Evolutionary conservation across 2,888 invertebrate genomes (phyloP).

Genomic region (Megalurothrips usitatus): DNA sequence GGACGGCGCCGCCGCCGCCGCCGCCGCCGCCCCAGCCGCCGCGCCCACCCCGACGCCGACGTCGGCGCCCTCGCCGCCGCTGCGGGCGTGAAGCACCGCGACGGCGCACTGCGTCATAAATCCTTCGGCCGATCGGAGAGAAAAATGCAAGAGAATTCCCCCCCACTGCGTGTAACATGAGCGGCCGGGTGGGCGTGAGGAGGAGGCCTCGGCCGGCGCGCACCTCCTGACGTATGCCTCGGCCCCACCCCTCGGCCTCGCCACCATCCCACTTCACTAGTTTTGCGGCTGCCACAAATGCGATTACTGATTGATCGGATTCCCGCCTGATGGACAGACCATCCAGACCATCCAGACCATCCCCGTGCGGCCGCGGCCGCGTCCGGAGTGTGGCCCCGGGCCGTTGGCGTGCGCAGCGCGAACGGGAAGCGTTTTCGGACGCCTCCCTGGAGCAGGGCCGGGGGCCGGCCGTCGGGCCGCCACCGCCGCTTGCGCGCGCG

Average conservation of each 20-base stretch:
- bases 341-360: too few relatives aligned
- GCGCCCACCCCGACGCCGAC: constrained; percentile 42
- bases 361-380: neutral
- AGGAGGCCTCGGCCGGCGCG: neutral
- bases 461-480: neutral
- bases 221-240: neutral
- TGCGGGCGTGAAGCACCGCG: constrained; percentile 46
- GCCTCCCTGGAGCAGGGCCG: neutral
- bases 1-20: constrained; percentile 32
- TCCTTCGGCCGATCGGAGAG: neutral
- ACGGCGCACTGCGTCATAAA: neutral
- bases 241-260: neutral
- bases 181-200: neutral
- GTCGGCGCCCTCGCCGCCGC: constrained; percentile 47
- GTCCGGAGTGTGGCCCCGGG: neutral
- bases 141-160: neutral
- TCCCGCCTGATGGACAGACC: neutral
- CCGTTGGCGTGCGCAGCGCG: neutral
- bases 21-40: constrained; percentile 42
- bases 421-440: neutral
- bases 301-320: constrained; percentile 20
- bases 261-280: neutral
- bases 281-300: constrained; percentile 12
- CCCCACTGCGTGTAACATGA: neutral
- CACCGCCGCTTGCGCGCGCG: neutral